Percentiles rank a stretch among this genome's conserved stretches.
Evolutionary conservation across 2,113 vertebrate genomes (phyloP).

Genomic region (Cynopterus brachyotis): DNA sequence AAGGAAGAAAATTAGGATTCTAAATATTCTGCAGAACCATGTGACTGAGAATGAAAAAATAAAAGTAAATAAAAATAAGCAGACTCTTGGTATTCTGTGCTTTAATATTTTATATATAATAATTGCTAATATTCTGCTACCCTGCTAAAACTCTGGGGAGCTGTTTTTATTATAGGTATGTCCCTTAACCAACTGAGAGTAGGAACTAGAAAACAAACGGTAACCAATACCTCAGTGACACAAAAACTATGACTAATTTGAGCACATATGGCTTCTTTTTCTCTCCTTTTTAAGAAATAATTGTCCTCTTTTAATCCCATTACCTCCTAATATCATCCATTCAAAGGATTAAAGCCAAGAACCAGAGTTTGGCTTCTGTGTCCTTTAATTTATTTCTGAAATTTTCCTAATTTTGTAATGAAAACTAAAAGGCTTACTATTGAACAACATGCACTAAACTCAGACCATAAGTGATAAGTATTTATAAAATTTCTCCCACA

Average conservation of each 20-base stretch:
- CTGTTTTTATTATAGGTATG: not conserved
- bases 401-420: not conserved
- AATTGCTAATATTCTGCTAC: slow-evolving; percentile 17
- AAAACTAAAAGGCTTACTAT: not conserved
- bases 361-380: not conserved
- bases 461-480: not conserved
- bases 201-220: slow-evolving; percentile 20
- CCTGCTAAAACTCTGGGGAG: not conserved
- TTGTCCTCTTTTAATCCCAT: not conserved
- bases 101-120: not conserved
- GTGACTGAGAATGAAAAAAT: slow-evolving; percentile 1
- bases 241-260: not conserved
- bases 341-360: not conserved
- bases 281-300: slow-evolving; percentile 48
- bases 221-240: not conserved
- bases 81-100: not conserved
- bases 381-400: not conserved
- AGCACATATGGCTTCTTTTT: not conserved
- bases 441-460: not conserved
- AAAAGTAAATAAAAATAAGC: slow-evolving; percentile 14
- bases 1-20: not conserved
- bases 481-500: not conserved
- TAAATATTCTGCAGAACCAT: not conserved
- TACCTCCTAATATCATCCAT: not conserved
- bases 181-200: not conserved